phyloP scores from a whole-genome alignment of 2,113 vertebrate genomes.

The Crypturellus undulatus region DNA sequence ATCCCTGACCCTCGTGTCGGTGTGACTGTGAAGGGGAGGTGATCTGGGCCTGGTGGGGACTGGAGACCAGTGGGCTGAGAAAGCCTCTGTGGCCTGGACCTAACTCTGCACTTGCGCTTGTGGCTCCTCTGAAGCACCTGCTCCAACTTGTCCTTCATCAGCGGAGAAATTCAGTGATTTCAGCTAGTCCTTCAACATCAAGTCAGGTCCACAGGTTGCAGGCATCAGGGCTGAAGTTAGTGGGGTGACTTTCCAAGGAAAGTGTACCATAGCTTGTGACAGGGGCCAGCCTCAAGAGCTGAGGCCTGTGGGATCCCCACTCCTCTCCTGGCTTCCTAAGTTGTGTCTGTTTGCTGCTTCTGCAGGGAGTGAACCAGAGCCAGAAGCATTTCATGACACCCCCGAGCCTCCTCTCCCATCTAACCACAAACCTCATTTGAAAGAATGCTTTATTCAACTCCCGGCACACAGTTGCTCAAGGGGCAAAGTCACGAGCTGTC shows the following conservation, averaged over 20 bases:
- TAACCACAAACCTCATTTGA: neutral
- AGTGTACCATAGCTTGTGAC: neutral
- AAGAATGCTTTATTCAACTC: neutral
- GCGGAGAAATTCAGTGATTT: neutral
- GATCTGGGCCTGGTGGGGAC: neutral
- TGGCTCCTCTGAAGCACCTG: neutral
- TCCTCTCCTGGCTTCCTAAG: neutral
- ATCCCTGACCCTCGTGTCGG: neutral
- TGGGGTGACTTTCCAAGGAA: neutral
- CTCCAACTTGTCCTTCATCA: neutral
- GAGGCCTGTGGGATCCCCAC: fast-evolving
- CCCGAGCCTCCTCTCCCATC: neutral
- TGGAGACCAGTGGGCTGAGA: neutral
- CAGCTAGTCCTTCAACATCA: neutral
- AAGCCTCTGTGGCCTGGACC: neutral
- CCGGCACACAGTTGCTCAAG: neutral
- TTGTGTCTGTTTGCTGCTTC: fast-evolving
- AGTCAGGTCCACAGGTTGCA: fast-evolving
- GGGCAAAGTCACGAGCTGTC: neutral
- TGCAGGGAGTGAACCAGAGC: neutral
- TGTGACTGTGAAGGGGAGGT: neutral
- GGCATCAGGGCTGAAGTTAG: fast-evolving
- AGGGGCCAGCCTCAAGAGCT: neutral
- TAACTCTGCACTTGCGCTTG: neutral
- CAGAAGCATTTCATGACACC: neutral